A percentile compares a stretch with the other conserved stretches of the same genome.
Conservation (phyloP, 1,140 invertebrate genomes). For the Cotesia chilonis region DNA sequence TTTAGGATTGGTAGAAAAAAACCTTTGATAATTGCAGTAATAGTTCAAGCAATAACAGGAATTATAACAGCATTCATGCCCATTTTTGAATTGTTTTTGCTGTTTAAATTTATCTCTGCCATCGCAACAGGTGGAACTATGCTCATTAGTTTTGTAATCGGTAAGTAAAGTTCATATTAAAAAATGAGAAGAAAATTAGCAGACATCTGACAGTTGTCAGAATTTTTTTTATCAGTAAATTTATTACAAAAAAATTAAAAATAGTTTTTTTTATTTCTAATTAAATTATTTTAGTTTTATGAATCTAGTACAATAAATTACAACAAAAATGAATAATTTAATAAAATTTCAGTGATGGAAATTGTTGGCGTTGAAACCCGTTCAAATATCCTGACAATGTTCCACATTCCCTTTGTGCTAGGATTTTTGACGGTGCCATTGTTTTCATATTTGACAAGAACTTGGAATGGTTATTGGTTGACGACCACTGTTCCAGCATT, state of each 20-base stretch:
- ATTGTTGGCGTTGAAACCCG: conserved; percentile 75
- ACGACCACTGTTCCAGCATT: conserved; percentile 77
- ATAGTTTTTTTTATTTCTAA: too few relatives aligned
- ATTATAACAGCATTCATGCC: conserved; percentile 72
- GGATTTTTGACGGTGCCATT: conserved; percentile 66
- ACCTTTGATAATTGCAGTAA: conserved; percentile 73
- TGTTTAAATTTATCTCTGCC: conserved; percentile 75
- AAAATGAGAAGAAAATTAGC: too few relatives aligned
- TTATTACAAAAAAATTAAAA: too few relatives aligned
- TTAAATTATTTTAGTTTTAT: not conserved
- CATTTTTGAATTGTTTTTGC: conserved; percentile 74
- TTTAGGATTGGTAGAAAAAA: conserved; percentile 75
- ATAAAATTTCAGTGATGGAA: conserved; percentile 71
- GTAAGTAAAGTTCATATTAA: conserved; percentile 49
- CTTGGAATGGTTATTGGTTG: conserved; percentile 79
- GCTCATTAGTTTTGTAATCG: conserved; percentile 73
- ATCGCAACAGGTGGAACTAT: conserved; percentile 74
- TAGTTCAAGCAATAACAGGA: conserved; percentile 72
- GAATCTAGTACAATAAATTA: too few relatives aligned
- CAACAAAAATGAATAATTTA: too few relatives aligned
- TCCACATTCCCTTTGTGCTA: conserved; percentile 68
- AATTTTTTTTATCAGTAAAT: too few relatives aligned
- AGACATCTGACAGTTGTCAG: too few relatives aligned
- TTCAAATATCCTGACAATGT: conserved; percentile 74
- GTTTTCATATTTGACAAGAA: conserved; percentile 70